Evolutionary conservation across 2,888 invertebrate species (phyloP), one percentile per base, ranked within the genome.

Genomic region (Lithophane socia): DNA sequence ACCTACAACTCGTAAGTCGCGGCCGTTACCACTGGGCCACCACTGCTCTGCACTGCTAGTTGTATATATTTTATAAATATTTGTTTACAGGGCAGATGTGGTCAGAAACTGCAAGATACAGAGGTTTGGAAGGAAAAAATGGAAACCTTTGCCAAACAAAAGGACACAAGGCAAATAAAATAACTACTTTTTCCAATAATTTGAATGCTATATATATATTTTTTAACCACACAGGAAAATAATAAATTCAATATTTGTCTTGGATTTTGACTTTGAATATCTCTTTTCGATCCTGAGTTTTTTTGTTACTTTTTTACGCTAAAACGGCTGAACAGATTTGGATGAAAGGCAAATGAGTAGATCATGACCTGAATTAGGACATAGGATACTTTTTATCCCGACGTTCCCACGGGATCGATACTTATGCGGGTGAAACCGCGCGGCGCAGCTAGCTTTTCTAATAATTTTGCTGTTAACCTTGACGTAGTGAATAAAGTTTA

Each of bases 191-290:
- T 13, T 76, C 12, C 13, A 29, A 52, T 52, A 42, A 42, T 16
- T 69, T 52, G 12, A 47, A 16, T 37, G 21, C 10, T 70, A 37
- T 77, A 21, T 24, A 18, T 12, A 37, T 21, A n/a, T n/a, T 18
- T 3, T 47, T 52, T 69, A 37, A 71, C 16, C 10, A 42, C 24
- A 42, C 21, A 49, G 72, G 54, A 64, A 56, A 77, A 56, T 68
- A 66, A 60, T 52, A 58, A 24, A 29, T 12, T 7, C 13, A 61
- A 24, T 56, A 29, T 71, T 56, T 42, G 1, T 54, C 54, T 18
- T 63, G 21, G 18, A 18, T 54, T 44, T 47, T 72, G 2, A 52
- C 29, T 52, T 61, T 0, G 0, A 54, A 61, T 10, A 69, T 47
- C 10, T 79, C 18, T 12, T 44, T 21, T 16, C 44, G 37, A 42